Evolutionary conservation across 2,113 vertebrate genomes (phyloP).

Genomic region (Terrapene triunguis): DNA sequence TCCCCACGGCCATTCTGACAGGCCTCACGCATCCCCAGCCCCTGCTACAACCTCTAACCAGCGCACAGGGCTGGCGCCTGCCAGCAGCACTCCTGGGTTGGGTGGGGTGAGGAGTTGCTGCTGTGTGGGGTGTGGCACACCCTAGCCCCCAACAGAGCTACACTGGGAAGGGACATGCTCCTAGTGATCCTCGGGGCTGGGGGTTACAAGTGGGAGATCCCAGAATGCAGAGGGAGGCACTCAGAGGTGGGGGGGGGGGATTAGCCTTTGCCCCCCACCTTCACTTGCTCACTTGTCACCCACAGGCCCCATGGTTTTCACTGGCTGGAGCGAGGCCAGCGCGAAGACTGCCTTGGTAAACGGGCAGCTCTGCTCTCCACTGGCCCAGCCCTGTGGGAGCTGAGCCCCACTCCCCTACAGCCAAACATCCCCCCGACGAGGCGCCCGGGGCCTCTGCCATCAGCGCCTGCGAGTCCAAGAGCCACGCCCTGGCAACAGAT

Average conservation of each 20-base stretch:
- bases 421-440: background rate
- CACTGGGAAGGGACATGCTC: background rate
- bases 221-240: background rate
- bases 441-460: background rate
- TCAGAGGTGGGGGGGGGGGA: no score
- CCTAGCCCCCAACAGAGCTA: background rate
- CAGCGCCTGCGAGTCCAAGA: background rate
- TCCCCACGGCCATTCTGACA: background rate
- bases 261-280: background rate
- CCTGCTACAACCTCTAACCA: background rate
- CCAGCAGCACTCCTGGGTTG: background rate
- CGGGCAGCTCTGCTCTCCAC: background rate
- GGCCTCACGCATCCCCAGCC: no score
- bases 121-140: background rate
- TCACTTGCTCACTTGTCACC: background rate
- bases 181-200: background rate
- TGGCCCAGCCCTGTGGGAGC: background rate
- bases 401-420: background rate
- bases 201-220: no score
- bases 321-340: background rate
- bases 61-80: background rate
- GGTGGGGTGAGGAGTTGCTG: no score
- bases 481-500: slow-evolving; percentile 51
- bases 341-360: no score
- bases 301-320: background rate